Evolutionary conservation across 2,113 vertebrate species (phyloP).

Genomic region (Tympanuchus pallidicinctus): DNA sequence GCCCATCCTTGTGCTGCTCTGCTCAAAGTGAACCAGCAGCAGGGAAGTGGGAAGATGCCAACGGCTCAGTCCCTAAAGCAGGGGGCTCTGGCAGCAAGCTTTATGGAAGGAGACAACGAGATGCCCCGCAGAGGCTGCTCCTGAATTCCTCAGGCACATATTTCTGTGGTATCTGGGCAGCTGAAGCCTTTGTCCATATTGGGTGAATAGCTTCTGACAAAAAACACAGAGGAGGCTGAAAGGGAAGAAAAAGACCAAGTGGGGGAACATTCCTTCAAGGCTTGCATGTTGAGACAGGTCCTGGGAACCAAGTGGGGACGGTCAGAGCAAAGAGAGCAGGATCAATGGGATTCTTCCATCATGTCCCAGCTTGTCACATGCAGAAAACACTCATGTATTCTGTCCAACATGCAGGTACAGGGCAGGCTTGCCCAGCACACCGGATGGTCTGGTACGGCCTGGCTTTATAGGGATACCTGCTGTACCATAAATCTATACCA

Average conservation of each 20-base stretch:
- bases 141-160: neutral
- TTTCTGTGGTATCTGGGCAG: neutral
- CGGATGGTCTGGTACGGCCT: neutral
- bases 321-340: neutral
- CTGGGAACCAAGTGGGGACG: neutral
- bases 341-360: neutral
- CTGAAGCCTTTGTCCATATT: neutral
- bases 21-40: neutral
- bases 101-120: neutral
- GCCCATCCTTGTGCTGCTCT: neutral
- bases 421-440: neutral
- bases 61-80: neutral
- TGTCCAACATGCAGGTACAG: neutral
- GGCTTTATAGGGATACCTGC: neutral
- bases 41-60: neutral
- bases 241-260: neutral
- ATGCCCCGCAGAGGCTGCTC: neutral
- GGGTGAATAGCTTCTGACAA: neutral
- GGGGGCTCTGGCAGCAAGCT: neutral
- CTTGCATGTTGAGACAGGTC: constrained; percentile 42
- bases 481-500: neutral
- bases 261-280: neutral
- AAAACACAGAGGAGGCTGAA: neutral
- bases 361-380: neutral
- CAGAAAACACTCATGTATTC: rapidly evolving